Evolutionary conservation across 2,888 invertebrate genomes (phyloP), one percentile per base, ranked within the genome.

Genomic region (Dexiosoma caninum): DNA sequence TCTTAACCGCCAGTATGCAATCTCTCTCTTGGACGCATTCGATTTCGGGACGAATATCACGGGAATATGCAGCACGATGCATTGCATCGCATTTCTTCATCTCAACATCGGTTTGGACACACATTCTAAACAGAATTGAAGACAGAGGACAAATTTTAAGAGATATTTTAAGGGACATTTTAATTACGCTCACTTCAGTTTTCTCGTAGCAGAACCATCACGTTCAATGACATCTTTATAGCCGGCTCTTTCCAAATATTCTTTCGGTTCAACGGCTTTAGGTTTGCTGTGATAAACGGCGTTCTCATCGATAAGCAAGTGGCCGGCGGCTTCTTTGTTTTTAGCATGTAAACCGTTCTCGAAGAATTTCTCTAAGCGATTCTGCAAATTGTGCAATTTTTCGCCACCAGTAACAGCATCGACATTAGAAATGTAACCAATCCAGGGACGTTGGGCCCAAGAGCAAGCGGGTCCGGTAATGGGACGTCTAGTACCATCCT

Each of bases 371-470:
- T 88, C 87, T 14, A 90, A 82, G 30, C 90, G 88, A n/a, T 84
- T 76, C 82, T 90, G 90, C 53, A 90, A 82, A 55, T 86, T 85
- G 35, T 88, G 85, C 32, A 90, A 78, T n/a, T 87, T 83, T 46
- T 87, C 83, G 1, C 85, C 76, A 4, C 87, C 88, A 16, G 84
- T 86, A 1, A 89, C 88, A 9, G 86, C 83, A 75, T 93, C 93
- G 10, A 92, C 92, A 86, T 95, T 95, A 6, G 93, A 93, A 87
- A 95, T 91, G 84, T 94, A 92, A 10, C 95, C 95, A 86, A 94
- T 95, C 95, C 96, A 96, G n/a, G 96, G 96, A 76, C 96, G 92
- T 0, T 95, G 95, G 0, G 96, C 96, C 96, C 96, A 96, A 0
- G 94, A 93, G 86, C 96, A 96, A 0, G 93, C 91, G 46, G 93